These are phyloP conservation scores for Podilymbus podiceps DNA, from an alignment of 2,113 vertebrate species.

Conservation along the genomic window DNA sequence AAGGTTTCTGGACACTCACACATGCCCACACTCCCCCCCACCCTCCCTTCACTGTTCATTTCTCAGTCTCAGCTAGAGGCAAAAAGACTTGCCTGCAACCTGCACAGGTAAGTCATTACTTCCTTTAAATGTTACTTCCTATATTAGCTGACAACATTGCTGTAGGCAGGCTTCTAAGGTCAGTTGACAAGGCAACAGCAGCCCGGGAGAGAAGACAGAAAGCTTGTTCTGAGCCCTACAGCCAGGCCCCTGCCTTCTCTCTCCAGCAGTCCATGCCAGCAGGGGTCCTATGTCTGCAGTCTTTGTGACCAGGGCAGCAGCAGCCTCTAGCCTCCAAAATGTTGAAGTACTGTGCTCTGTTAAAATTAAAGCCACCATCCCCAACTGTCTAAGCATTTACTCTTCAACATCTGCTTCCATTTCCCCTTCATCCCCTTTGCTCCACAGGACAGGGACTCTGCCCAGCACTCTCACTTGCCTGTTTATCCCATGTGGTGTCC, in stretches of 20 bases:
- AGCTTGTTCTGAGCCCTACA: not conserved
- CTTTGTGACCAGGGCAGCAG: not conserved
- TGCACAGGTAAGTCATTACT: not conserved
- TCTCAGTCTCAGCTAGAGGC: not conserved
- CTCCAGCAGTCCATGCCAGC: not conserved
- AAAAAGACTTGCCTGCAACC: not conserved
- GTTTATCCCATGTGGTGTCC: not conserved
- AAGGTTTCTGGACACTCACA: not conserved
- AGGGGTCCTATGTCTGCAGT: not conserved
- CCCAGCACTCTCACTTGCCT: rapidly evolving
- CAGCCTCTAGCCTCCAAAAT: not conserved
- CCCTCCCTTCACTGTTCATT: not conserved
- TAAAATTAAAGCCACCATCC: not conserved
- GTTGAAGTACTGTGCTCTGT: not conserved
- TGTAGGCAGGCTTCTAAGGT: not conserved
- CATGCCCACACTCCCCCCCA: too few relatives aligned
- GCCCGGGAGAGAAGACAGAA: not conserved
- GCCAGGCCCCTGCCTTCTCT: not conserved
- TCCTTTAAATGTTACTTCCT: not conserved
- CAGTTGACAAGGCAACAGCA: not conserved
- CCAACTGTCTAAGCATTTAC: not conserved
- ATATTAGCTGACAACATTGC: not conserved
- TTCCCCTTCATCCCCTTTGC: not conserved
- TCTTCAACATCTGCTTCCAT: not conserved
- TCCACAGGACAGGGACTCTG: not conserved